Evolutionary conservation across 2,797 vertebrate genomes (phyloP).

Genomic region (Phrynocephalus guinanensis): DNA sequence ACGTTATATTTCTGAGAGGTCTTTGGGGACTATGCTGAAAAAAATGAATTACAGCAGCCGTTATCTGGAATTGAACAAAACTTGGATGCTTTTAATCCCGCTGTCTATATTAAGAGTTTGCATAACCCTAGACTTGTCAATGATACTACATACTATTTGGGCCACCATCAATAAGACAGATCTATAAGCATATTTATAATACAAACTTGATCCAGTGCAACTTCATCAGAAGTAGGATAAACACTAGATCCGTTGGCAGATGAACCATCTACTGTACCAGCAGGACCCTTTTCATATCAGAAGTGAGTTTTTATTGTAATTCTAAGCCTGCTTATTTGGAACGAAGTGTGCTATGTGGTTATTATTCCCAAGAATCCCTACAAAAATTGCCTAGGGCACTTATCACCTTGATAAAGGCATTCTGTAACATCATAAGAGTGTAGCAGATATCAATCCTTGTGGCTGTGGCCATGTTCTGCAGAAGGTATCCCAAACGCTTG

Average conservation of each 20-base stretch:
- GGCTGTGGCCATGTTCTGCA: slow-evolving; percentile 55
- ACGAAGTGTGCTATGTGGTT: background rate
- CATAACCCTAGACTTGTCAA: background rate
- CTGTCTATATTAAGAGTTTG: background rate
- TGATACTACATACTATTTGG: background rate
- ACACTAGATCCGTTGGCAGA: background rate
- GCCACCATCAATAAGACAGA: background rate
- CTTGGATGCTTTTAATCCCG: background rate
- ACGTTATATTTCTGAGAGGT: background rate
- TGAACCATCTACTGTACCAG: background rate
- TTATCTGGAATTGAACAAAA: background rate
- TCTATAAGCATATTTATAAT: background rate
- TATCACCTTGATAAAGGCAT: slow-evolving; percentile 31
- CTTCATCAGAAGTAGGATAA: background rate
- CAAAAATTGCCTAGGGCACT: background rate
- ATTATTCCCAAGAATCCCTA: background rate
- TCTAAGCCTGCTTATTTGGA: background rate
- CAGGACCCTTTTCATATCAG: background rate
- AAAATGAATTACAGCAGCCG: too few species aligned
- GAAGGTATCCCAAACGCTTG: slow-evolving; percentile 39
- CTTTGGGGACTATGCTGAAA: background rate
- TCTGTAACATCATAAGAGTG: slow-evolving; percentile 56
- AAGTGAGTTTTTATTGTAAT: background rate
- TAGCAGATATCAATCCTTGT: slow-evolving; percentile 57
- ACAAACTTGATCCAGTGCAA: background rate